These are phyloP conservation scores for Strix occidentalis DNA, from an alignment of 2,797 vertebrate genomes.

Conservation along the genomic window DNA sequence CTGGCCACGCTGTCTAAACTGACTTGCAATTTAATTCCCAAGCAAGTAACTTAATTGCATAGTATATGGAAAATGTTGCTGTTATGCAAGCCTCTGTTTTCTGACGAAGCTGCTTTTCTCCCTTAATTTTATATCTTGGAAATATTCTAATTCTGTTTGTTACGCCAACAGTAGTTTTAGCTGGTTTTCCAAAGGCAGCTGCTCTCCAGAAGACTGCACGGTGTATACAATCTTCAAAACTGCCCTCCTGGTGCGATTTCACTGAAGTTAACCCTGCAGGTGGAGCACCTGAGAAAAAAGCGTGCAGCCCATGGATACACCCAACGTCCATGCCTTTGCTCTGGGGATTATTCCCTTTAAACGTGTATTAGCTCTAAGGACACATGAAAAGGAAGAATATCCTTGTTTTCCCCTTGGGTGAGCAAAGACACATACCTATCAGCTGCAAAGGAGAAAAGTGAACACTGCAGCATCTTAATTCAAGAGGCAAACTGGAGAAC, in stretches of 20 bases:
- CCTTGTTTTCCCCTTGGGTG: background rate
- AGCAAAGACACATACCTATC: background rate
- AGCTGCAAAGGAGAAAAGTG: background rate
- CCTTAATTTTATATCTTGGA: background rate
- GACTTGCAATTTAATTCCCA: constrained; percentile 15
- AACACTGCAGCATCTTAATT: background rate
- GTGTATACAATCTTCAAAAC: background rate
- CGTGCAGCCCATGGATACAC: accelerated
- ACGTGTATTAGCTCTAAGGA: background rate
- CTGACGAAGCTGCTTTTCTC: constrained; percentile 8
- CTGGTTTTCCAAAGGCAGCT: background rate
- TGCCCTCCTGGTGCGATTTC: background rate
- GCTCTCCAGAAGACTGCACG: background rate
- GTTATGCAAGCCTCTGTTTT: background rate
- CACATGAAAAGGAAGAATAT: background rate
- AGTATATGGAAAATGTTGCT: constrained; percentile 18
- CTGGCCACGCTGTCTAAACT: background rate
- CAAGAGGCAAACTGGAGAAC: background rate
- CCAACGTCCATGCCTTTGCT: background rate
- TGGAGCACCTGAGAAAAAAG: background rate
- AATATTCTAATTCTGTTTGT: constrained; percentile 11
- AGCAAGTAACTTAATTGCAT: background rate
- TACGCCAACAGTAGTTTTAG: background rate
- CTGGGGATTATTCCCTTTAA: background rate
- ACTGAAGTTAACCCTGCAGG: background rate